These are phyloP conservation scores for Jacana jacana DNA, from an alignment of 2,113 vertebrate genomes.

Conservation along the genomic window DNA sequence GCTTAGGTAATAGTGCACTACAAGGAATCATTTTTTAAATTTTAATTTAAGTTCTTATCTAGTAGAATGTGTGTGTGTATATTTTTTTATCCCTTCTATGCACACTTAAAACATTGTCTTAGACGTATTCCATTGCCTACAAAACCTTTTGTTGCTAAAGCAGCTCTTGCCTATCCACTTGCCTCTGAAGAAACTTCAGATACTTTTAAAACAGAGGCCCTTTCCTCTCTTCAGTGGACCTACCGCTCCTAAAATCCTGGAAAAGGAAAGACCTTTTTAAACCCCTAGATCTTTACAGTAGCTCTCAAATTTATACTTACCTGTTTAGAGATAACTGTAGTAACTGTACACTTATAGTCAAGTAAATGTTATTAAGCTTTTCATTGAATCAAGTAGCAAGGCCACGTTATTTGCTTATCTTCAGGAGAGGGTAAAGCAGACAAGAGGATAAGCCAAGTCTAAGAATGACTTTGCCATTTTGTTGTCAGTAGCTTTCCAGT, in stretches of 20 bases:
- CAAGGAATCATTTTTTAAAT: not conserved
- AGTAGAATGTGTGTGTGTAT: not conserved
- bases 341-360: not conserved
- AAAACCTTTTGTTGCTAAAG: not conserved
- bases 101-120: not conserved
- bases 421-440: not conserved
- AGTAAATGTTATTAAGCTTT: not conserved
- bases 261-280: not conserved
- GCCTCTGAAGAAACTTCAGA: not conserved
- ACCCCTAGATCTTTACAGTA: not conserved
- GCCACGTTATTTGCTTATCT: not conserved
- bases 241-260: not conserved
- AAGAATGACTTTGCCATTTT: not conserved
- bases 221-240: not conserved
- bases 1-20: not conserved
- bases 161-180: not conserved
- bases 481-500: not conserved
- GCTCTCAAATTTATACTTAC: not conserved
- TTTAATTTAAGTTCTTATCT: not conserved
- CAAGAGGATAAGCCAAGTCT: not conserved
- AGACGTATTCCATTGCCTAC: not conserved
- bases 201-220: not conserved
- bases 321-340: not conserved
- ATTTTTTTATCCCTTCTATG: not conserved
- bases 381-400: not conserved